These are phyloP conservation scores for Chelonus formosanus DNA, from an alignment of 2,888 invertebrate species.

Conservation along the genomic window DNA sequence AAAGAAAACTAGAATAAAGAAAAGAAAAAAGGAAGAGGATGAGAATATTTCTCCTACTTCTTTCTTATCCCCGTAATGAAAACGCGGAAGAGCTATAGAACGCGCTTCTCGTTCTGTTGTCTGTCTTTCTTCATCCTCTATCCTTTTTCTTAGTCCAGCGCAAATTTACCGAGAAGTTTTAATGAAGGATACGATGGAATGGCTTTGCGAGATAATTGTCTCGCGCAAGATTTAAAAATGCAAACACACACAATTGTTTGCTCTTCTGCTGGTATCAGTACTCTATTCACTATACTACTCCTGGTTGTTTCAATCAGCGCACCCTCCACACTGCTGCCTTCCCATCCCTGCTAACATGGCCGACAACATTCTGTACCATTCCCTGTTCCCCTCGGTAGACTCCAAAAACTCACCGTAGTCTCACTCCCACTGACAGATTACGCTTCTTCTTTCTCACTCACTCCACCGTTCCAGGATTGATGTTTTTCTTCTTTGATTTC, in stretches of 20 bases:
- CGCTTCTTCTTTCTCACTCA: constrained; percentile 15
- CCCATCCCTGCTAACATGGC: constrained; percentile 45
- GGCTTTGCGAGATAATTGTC: constrained; percentile 33
- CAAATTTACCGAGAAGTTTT: too few relatives aligned
- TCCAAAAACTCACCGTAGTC: constrained; percentile 3
- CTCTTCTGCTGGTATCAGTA: constrained; percentile 2
- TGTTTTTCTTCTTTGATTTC: not conserved
- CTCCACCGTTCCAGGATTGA: constrained; percentile 12
- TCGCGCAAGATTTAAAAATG: constrained; percentile 4
- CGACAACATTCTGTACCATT: constrained; percentile 33
- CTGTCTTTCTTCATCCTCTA: too few relatives aligned
- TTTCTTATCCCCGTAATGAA: too few relatives aligned
- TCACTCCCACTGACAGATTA: constrained; percentile 11
- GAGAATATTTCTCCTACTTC: too few relatives aligned
- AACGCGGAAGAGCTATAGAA: too few relatives aligned
- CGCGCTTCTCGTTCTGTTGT: too few relatives aligned
- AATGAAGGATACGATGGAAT: constrained; percentile 29
- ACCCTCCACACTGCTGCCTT: constrained; percentile 40
- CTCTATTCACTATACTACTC: constrained; percentile 12
- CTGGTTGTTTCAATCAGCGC: constrained; percentile 42
- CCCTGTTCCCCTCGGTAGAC: constrained; percentile 5
- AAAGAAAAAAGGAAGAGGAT: not conserved
- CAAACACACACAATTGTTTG: not conserved
- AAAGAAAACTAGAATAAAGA: constrained; percentile 24
- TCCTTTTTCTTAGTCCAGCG: too few relatives aligned